phyloP scores from a whole-genome alignment of 1,140 invertebrate species.

The Alviniconcha marisindica region DNA sequence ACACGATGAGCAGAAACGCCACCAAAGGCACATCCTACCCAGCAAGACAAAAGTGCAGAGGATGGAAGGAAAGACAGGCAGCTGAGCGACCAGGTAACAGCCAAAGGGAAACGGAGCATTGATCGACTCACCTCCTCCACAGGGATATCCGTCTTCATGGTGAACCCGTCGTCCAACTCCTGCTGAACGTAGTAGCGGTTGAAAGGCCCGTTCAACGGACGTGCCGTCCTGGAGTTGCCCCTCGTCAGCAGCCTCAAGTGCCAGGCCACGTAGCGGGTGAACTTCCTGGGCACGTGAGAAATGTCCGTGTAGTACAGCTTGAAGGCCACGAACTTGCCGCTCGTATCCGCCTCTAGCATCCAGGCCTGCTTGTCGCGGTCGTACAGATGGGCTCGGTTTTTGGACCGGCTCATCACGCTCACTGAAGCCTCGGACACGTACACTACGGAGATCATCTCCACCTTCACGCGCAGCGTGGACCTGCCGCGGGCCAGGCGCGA shows the following conservation, averaged over 20 bases:
- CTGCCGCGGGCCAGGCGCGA: slow-evolving; percentile 69
- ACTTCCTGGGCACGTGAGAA: slow-evolving; percentile 89
- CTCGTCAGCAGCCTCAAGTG: slow-evolving; percentile 76
- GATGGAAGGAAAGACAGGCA: not conserved
- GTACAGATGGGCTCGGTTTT: slow-evolving; percentile 83
- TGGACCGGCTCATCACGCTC: slow-evolving; percentile 61
- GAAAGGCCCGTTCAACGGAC: slow-evolving; percentile 85
- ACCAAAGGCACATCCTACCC: not conserved
- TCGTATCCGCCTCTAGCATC: slow-evolving; percentile 87
- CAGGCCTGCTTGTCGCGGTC: slow-evolving; percentile 91
- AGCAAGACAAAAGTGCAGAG: not conserved
- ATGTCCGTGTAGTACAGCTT: slow-evolving; percentile 91
- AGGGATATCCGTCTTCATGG: slow-evolving; percentile 80
- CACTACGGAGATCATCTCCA: slow-evolving; percentile 87
- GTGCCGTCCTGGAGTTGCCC: slow-evolving; percentile 72
- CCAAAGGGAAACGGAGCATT: no score
- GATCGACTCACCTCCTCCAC: slow-evolving; percentile 85
- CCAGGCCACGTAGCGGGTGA: slow-evolving; percentile 87
- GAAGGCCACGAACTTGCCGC: slow-evolving; percentile 83
- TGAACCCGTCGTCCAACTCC: slow-evolving; percentile 82
- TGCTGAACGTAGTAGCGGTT: slow-evolving; percentile 91
- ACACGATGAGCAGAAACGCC: not conserved
- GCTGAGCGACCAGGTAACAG: not conserved
- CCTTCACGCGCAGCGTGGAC: slow-evolving; percentile 80
- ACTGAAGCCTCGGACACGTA: slow-evolving; percentile 85